Percentiles rank a stretch among this genome's conserved stretches.
phyloP scores from a whole-genome alignment of 1,140 invertebrate genomes.

The Theocolax elegans region DNA sequence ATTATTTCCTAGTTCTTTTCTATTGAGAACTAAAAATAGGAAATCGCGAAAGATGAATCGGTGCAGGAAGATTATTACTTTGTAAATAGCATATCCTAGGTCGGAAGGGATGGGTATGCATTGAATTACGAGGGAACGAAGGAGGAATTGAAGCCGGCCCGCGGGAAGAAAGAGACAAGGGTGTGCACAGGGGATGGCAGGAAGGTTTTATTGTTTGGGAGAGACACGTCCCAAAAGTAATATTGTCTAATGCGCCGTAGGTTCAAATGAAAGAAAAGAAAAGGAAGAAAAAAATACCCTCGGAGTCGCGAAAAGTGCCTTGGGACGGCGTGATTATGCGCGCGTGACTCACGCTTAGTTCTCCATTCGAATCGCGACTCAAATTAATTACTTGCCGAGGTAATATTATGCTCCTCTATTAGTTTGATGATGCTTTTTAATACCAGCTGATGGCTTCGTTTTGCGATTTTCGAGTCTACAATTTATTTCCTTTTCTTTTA shows the following conservation, averaged over 20 bases:
- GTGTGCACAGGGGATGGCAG: neutral
- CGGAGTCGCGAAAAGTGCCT: slow-evolving; percentile 46
- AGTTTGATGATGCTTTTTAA: slow-evolving; percentile 29
- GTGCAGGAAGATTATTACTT: slow-evolving; percentile 1
- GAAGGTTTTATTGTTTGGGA: slow-evolving; percentile 43
- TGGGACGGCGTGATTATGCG: too few species aligned
- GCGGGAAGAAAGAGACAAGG: neutral
- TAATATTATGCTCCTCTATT: neutral
- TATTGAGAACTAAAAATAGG: neutral
- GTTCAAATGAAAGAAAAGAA: slow-evolving; percentile 9
- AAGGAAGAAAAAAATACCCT: slow-evolving; percentile 41
- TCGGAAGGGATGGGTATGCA: neutral
- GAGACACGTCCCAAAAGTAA: slow-evolving; percentile 52
- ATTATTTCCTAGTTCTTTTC: too few species aligned
- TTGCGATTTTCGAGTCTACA: neutral
- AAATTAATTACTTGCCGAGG: slow-evolving; percentile 26
- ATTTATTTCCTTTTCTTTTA: neutral
- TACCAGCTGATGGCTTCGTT: slow-evolving; percentile 11
- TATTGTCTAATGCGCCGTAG: slow-evolving; percentile 50
- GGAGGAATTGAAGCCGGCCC: slow-evolving; percentile 1
- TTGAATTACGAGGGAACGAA: slow-evolving; percentile 6
- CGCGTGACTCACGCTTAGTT: too few species aligned
- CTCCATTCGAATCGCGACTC: neutral
- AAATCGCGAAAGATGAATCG: neutral
- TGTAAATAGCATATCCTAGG: neutral